These are phyloP conservation scores for Chionodraco myersi DNA, from an alignment of 2,113 vertebrate genomes.

Conservation along the genomic window DNA sequence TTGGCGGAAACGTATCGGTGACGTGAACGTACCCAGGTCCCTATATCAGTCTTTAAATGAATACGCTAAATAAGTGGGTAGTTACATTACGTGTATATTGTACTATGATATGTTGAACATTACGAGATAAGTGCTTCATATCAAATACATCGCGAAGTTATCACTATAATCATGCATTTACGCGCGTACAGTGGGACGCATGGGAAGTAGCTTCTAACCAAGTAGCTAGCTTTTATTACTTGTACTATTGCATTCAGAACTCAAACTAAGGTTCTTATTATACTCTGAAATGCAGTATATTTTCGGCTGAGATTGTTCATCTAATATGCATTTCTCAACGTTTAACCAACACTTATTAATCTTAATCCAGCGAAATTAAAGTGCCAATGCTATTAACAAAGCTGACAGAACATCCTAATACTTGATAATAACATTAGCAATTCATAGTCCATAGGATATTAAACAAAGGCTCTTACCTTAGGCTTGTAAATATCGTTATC, in stretches of 20 bases:
- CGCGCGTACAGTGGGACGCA: not conserved
- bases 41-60: not conserved
- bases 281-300: not conserved
- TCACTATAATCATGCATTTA: not conserved
- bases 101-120: too few species aligned
- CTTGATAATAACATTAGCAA: too few species aligned
- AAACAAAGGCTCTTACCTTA: conserved; percentile 1
- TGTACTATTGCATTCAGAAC: too few species aligned
- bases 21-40: conserved; percentile 9
- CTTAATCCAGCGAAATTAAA: too few species aligned
- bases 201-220: not conserved
- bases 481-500: not conserved
- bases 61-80: not conserved
- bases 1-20: conserved; percentile 56
- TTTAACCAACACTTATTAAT: too few species aligned
- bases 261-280: not conserved
- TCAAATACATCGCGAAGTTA: too few species aligned
- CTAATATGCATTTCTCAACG: not conserved
- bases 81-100: too few species aligned
- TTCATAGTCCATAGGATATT: not conserved
- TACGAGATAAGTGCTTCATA: too few species aligned
- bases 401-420: too few species aligned
- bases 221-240: not conserved
- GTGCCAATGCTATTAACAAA: too few species aligned
- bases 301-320: not conserved